phyloP scores from a whole-genome alignment of 1,140 invertebrate species.

The Atopsyche davidsoni region DNA sequence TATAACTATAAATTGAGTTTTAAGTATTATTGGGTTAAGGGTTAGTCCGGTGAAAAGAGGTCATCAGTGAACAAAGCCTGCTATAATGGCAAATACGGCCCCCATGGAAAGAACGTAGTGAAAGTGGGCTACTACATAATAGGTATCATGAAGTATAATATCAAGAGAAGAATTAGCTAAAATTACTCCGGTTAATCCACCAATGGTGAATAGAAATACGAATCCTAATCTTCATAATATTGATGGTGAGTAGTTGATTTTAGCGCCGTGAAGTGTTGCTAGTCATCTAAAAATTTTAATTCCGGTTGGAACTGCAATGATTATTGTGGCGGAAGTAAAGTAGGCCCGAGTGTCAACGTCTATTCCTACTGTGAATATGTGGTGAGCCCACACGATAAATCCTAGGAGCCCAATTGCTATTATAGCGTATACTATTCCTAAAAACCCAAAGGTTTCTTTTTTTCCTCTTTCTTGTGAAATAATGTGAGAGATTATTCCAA shows the following conservation, averaged over 20 bases:
- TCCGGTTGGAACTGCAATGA: slow-evolving; percentile 63
- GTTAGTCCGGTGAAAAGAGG: slow-evolving; percentile 55
- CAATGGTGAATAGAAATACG: slow-evolving; percentile 63
- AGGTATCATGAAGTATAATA: slow-evolving; percentile 66
- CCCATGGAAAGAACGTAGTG: slow-evolving; percentile 63
- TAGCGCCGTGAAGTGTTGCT: slow-evolving; percentile 49
- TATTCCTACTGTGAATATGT: slow-evolving; percentile 70
- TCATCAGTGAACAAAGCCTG: slow-evolving; percentile 60
- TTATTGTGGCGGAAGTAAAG: slow-evolving; percentile 67
- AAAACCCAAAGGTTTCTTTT: slow-evolving; percentile 52
- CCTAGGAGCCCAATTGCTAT: slow-evolving; percentile 58
- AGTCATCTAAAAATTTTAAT: slow-evolving; percentile 66
- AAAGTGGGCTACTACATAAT: slow-evolving; percentile 72
- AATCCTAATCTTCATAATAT: slow-evolving; percentile 63
- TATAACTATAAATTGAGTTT: slow-evolving; percentile 56
- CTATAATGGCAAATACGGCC: slow-evolving; percentile 66
- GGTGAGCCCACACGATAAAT: slow-evolving; percentile 65
- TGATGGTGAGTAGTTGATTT: slow-evolving; percentile 48
- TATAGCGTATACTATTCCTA: slow-evolving; percentile 61
- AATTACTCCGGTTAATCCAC: slow-evolving; percentile 58
- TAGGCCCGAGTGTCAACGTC: slow-evolving; percentile 66
- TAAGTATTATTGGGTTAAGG: slow-evolving; percentile 50
- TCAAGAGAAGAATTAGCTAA: slow-evolving; percentile 67
- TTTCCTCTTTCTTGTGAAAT: slow-evolving; percentile 53
- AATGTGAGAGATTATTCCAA: slow-evolving; percentile 61